Conservation (phyloP, 2,888 invertebrate species). For the Asteroscopus sphinx region DNA sequence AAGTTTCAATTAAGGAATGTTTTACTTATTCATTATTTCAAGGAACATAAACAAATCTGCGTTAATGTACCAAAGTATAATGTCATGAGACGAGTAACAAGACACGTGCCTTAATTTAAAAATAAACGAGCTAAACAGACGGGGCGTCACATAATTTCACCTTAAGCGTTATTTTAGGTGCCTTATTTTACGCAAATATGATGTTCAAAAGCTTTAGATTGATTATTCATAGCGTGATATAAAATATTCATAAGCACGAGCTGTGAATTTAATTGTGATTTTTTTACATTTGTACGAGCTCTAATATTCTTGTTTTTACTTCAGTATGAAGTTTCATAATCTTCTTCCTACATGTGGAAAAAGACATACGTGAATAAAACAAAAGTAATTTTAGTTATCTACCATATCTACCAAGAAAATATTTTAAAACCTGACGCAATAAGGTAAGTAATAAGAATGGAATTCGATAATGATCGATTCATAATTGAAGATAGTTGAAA, state of each 20-base stretch:
- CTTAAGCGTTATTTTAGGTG: slow-evolving; percentile 47
- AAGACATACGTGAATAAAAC: slow-evolving; percentile 4
- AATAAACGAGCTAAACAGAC: slow-evolving; percentile 41
- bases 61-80: slow-evolving; percentile 5
- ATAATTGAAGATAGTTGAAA: slow-evolving; percentile 41
- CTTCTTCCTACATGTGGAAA: slow-evolving; percentile 2
- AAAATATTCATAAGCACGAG: slow-evolving; percentile 69
- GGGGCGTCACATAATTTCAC: slow-evolving; percentile 37
- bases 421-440: slow-evolving; percentile 42
- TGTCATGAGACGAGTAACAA: slow-evolving; percentile 4
- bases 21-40: background rate
- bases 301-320: slow-evolving; percentile 20
- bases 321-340: slow-evolving; percentile 13
- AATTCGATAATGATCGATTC: slow-evolving; percentile 56
- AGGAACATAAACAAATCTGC: too few species aligned
- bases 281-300: slow-evolving; percentile 39
- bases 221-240: slow-evolving; percentile 67
- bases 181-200: slow-evolving; percentile 65
- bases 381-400: slow-evolving; percentile 25
- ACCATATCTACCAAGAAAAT: slow-evolving; percentile 29
- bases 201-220: slow-evolving; percentile 66
- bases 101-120: slow-evolving; percentile 14
- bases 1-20: background rate
- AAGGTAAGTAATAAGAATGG: slow-evolving; percentile 49
- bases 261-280: slow-evolving; percentile 55